A percentile compares a stretch with the other conserved stretches of the same genome.
Evolutionary conservation across 92 coral and sea anemone genomes (phyloP).

Genomic region (Blastomussa wellsi): DNA sequence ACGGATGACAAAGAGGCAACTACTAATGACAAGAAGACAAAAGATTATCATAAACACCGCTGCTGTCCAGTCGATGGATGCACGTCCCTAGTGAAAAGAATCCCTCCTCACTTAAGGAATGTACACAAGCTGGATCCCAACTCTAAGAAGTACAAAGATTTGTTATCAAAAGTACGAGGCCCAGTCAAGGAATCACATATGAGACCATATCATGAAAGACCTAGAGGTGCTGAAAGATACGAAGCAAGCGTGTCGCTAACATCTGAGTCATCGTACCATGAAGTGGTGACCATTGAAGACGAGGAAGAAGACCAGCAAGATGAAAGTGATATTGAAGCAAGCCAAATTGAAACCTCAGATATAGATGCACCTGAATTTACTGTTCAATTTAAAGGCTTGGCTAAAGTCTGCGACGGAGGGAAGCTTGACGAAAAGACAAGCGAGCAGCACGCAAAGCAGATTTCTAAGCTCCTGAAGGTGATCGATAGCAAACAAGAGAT

Average conservation of each 20-base stretch:
- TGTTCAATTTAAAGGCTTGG: conserved; percentile 37
- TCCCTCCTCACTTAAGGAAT: conserved; percentile 32
- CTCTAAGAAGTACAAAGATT: not conserved
- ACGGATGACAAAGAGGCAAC: not conserved
- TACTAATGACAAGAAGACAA: not conserved
- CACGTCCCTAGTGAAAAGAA: conserved; percentile 29
- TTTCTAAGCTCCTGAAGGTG: conserved; percentile 9
- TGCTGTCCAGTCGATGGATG: conserved; percentile 36
- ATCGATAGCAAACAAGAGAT: conserved; percentile 7
- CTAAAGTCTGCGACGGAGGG: conserved; percentile 49
- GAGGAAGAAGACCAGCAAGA: not conserved
- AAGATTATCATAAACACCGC: conserved; percentile 2
- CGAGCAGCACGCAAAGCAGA: conserved; percentile 41
- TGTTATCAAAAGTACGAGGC: conserved; percentile 5
- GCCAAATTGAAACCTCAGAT: conserved; percentile 1
- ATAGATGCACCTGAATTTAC: not conserved
- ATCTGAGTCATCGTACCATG: no score
- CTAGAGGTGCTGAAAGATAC: no score
- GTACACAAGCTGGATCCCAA: conserved; percentile 17
- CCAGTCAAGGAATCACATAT: not conserved
- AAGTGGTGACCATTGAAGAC: conserved; percentile 15
- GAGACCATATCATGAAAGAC: conserved; percentile 6
- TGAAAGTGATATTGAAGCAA: not conserved
- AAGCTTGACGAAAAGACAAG: conserved; percentile 31
- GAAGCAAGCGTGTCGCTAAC: no score